These are phyloP conservation scores for Malthinus seriepunctatus DNA, from an alignment of 2,888 invertebrate species.

Conservation along the genomic window DNA sequence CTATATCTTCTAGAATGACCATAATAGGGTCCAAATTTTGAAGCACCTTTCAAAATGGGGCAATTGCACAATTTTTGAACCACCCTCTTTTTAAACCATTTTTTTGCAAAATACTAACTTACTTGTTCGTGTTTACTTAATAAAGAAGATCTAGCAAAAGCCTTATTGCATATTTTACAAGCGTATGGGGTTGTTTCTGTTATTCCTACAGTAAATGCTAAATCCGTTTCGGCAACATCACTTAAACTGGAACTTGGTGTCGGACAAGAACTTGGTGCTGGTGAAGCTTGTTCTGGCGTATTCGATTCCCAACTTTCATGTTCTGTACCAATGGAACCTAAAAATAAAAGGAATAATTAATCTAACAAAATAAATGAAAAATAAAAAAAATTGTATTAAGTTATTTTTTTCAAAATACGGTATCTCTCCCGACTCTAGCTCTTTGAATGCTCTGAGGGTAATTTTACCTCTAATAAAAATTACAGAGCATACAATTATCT, in stretches of 20 bases:
- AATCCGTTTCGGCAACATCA: conserved; percentile 65
- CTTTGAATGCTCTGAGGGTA: no score
- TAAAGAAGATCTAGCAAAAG: conserved; percentile 83
- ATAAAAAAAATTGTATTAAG: no score
- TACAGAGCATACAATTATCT: no score
- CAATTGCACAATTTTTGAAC: no score
- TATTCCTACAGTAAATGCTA: conserved; percentile 68
- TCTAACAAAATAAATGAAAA: no score
- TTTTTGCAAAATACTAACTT: conserved; percentile 40
- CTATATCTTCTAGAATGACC: no score
- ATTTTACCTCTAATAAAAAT: no score
- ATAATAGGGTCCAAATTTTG: no score
- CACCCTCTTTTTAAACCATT: no score
- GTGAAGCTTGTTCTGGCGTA: conserved; percentile 38
- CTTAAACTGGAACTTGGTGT: conserved; percentile 66
- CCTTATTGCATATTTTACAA: conserved; percentile 90
- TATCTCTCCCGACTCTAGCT: no score
- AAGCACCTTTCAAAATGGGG: no score
- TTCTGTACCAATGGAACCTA: conserved; percentile 32
- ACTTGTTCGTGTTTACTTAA: conserved; percentile 94
- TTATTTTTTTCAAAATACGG: no score
- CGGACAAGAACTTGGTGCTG: conserved; percentile 55
- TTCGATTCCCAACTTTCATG: conserved; percentile 38
- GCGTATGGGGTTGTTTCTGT: conserved; percentile 81
- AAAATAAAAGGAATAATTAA: not conserved